Evolutionary conservation across 2,113 vertebrate genomes (phyloP), one percentile per base, ranked within the genome.

Genomic region (Cynoglossus semilaevis): DNA sequence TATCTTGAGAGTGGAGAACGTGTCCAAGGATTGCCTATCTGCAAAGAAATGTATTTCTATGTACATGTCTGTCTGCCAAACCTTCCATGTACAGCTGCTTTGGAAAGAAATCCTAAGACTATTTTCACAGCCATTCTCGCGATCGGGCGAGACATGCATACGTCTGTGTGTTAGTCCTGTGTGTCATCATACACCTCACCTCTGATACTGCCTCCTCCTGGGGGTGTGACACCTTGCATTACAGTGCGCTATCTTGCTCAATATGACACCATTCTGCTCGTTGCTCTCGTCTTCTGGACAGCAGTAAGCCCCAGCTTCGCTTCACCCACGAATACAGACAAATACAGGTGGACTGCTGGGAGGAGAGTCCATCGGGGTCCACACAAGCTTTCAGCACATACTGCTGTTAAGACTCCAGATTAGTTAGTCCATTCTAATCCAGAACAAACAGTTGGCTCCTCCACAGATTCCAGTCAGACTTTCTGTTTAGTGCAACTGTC

Each of bases 111-210:
- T n/a, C n/a, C n/a, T n/a, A 48, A 54, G 62, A 38, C 37, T 2
- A 2, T 46, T 52, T 87, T 82, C 76, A 87, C 80, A 82, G 84
- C 83, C 74, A 69, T 71, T 84, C 54, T 65, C 68, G 63, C 51
- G 56, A 40, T 17, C 47, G 50, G 67, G 35, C 7, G 0, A 38
- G 37, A 38, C 45, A 14, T 36, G 45, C 12, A 0, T 62, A 51
- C 29, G 14, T 54, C 53, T 63, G 17, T 47, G 50, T 37, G 41
- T 43, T 54, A 40, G 53, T 63, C 46, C 40, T 51, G 52, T 45
- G 19, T 66, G 61, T 48, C 69, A 58, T 75, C 53, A 63, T 53
- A 76, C 63, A 54, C 59, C 58, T 43, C 57, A 71, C 58, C 62
- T 42, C 14, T 7, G 42, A n/a, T 72, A 64, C 29, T 4, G 15